Evolutionary conservation across 2,113 vertebrate species (phyloP), one percentile per base, ranked within the genome.

Genomic region (Jacana jacana): DNA sequence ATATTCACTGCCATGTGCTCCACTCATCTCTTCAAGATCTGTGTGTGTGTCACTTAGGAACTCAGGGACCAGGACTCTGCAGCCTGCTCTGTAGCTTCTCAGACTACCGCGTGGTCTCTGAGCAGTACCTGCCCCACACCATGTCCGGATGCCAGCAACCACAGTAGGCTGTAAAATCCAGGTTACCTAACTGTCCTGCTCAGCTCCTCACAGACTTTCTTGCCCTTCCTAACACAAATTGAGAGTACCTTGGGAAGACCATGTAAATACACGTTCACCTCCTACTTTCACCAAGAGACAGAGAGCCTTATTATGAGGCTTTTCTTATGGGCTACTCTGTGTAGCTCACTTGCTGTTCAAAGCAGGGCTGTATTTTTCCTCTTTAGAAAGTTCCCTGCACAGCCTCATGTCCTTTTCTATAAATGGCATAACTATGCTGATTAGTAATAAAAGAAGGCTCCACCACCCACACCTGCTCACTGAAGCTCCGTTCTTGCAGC

Each of bases 371-470:
- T 30, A 39, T 92, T 95, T 95, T 87, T 75, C 39, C 60, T 92
- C 88, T 88, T 91, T 30, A 86, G 64, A 88, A 91, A 90, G 64
- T 69, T 95, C 81, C 46, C 66, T 77, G 76, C 76, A 71, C 33
- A 92, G 86, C 77, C 91, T 86, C 76, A 31, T 91, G 94, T 96
- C 95, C 86, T 95, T 91, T 93, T 94, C 96, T 95, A 96, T 95
- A 97, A 95, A 95, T 93, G 96, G 91, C 83, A 96, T 64, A 92
- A 92, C 80, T 88, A 35, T 93, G 80, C 88, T 95, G 95, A 96
- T 96, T 97, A 97, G 92, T 92, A 97, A 96, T 97, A 96, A 95
- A 97, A 93, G 86, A 96, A 96, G 77, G 65, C 89, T 97, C 69
- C 1, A 6, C 94, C 94, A 97, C 96, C 96, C 96, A 97, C 94